These are phyloP conservation scores for Goniozus legneri DNA, from an alignment of 1,140 invertebrate species.

Conservation along the genomic window DNA sequence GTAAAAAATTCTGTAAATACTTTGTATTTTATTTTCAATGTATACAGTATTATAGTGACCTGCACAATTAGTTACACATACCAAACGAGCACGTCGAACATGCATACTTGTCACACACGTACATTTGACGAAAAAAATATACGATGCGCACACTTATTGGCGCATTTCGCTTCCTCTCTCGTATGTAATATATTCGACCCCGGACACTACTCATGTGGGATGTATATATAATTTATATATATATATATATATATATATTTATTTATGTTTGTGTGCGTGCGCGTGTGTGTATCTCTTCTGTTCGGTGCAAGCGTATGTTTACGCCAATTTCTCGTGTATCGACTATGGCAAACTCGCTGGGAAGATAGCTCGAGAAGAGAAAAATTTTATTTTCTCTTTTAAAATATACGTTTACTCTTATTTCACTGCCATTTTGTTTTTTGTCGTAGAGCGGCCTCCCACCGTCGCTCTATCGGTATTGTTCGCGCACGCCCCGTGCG, in stretches of 20 bases:
- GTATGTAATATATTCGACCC: no score
- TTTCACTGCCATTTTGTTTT: no score
- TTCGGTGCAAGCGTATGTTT: no score
- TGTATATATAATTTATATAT: background rate
- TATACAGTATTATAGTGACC: conserved; percentile 26
- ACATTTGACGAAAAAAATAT: background rate
- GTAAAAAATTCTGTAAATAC: conserved; percentile 30
- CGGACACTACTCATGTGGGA: background rate
- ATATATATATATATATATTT: conserved; percentile 1
- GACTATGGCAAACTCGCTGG: no score
- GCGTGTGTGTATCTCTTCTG: conserved; percentile 1
- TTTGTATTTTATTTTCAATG: conserved; percentile 39
- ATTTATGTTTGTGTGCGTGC: conserved; percentile 10
- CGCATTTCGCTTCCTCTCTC: background rate
- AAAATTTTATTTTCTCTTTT: no score
- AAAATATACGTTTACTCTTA: no score
- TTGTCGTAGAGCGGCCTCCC: no score
- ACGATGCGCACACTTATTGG: background rate
- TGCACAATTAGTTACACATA: conserved; percentile 30
- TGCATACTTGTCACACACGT: background rate
- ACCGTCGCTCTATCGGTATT: no score
- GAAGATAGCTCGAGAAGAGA: no score
- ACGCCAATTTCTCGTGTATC: no score
- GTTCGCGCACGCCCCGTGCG: no score
- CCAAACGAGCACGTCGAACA: background rate